Base-by-base conservation (phyloP, 2,888 invertebrate species). In the Tetranychus truncatus region DNA sequence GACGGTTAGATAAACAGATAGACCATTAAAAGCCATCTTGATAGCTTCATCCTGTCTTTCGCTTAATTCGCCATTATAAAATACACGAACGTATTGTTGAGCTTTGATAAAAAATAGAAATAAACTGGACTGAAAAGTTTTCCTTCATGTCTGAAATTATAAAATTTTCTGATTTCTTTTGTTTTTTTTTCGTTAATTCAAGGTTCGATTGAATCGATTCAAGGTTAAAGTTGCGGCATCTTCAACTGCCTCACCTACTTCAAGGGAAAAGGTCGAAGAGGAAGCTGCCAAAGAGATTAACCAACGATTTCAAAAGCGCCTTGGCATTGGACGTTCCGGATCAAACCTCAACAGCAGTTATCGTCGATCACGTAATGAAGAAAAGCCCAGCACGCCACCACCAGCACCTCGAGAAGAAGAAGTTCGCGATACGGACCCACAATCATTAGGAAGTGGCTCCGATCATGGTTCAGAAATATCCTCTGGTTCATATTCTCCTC, bases 131-230 rank as follows among this genome's bases (percentile, higher is more conserved):
- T 34, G 5, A 34, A 34, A 34, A 34, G 34, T 34, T 34, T 45
- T 55, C 55, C 34, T 21, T 72, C 34, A n/a, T 5, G 74, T 18
- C 20, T 74, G 55, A 65, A 34, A 44, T 66, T 72, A 4, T 72
- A 20, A 9, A 72, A 69, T 75, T 6, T 45, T 66, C 15, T 66
- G 6, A 20, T 20, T 66, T 20, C 18, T n/a, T 20, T 66, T 20
- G 18, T 11, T 66, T n/a, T 66, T 21, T 69, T 21, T 69, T 69
- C 20, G 1, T 21, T 6, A 69, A 11, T 4, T 71, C 21, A 72
- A 79, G 79, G 79, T 79, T 18, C 78, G 78, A 6, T 65, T 80
- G 72, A 80, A 80, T 74, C 76, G 80, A 4, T 80, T 80, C 73
- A 80, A 80, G 77, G 79, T 79, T 9, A 79, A 79, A 69, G 74